These are phyloP conservation scores for Corbicula japonica DNA, from an alignment of 2,888 invertebrate genomes.

Conservation along the genomic window DNA sequence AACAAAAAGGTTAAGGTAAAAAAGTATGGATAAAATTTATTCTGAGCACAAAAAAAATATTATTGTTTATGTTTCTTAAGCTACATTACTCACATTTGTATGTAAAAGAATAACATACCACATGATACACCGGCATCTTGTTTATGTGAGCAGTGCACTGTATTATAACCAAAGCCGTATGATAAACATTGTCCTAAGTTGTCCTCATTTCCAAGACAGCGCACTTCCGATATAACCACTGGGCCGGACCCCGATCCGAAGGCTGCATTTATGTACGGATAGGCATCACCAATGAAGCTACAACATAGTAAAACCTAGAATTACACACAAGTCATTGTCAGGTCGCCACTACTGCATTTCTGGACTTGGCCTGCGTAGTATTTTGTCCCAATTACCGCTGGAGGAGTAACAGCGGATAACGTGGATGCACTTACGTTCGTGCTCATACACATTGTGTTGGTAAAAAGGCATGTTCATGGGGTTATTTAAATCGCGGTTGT, in stretches of 20 bases:
- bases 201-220: slow-evolving; percentile 50
- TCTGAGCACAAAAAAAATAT: too few species aligned
- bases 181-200: slow-evolving; percentile 55
- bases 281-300: slow-evolving; percentile 35
- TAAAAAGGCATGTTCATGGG: too few species aligned
- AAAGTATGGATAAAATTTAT: too few species aligned
- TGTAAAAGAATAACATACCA: slow-evolving; percentile 32
- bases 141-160: slow-evolving; percentile 46
- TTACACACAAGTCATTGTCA: not conserved
- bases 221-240: slow-evolving; percentile 42
- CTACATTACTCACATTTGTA: too few species aligned
- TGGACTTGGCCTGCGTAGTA: not conserved
- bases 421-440: not conserved
- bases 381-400: not conserved
- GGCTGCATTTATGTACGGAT: slow-evolving; percentile 34
- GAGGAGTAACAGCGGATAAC: not conserved
- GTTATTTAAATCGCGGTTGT: too few species aligned
- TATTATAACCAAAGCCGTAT: slow-evolving; percentile 22
- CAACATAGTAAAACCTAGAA: not conserved
- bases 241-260: slow-evolving; percentile 52
- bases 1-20: too few species aligned
- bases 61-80: too few species aligned
- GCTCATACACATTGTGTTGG: slow-evolving; percentile 8
- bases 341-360: not conserved
- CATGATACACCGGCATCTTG: slow-evolving; percentile 58